phyloP scores from a whole-genome alignment of 2,888 invertebrate species.

The Hirtodrosophila cameraria region DNA sequence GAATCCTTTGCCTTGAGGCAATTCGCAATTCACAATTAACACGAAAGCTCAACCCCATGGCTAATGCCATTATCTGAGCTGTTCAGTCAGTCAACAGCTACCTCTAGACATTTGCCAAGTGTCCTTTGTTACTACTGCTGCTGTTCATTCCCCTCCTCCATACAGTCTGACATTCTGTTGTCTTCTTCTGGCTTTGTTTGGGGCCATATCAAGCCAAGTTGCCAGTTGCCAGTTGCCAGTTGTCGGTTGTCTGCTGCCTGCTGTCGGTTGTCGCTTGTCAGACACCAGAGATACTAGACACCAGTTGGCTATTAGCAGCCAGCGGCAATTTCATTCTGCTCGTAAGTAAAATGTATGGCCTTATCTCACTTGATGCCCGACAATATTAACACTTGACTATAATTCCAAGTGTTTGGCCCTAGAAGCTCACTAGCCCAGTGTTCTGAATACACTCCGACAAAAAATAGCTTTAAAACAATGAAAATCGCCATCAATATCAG shows the following conservation, averaged over 20 bases:
- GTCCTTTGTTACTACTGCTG: conserved; percentile 5
- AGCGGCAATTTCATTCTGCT: conserved; percentile 36
- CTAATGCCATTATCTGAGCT: conserved; percentile 11
- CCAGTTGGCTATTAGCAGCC: conserved; percentile 38
- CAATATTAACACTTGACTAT: conserved; percentile 61
- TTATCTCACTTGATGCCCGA: conserved; percentile 55
- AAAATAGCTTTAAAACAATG: too few species aligned
- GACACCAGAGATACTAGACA: conserved; percentile 14
- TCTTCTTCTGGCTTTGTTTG: conserved; percentile 39
- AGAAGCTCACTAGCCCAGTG: too few species aligned
- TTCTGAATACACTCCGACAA: too few species aligned
- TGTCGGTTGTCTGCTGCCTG: conserved; percentile 1
- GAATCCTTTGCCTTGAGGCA: conserved; percentile 7
- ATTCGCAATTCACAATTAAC: conserved; percentile 40
- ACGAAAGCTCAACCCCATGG: conserved; percentile 13
- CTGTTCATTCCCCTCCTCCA: conserved; percentile 5
- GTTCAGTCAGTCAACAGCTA: conserved; percentile 31
- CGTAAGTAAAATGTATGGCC: conserved; percentile 50
- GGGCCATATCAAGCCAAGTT: conserved; percentile 45
- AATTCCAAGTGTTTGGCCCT: conserved; percentile 36
- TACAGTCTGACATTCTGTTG: not conserved
- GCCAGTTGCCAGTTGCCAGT: conserved; percentile 29
- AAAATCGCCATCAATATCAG: too few species aligned
- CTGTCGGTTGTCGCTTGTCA: not conserved
- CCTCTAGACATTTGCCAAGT: conserved; percentile 21